Base-by-base conservation (phyloP, 2,888 invertebrate species). In the Xanthia togata region DNA sequence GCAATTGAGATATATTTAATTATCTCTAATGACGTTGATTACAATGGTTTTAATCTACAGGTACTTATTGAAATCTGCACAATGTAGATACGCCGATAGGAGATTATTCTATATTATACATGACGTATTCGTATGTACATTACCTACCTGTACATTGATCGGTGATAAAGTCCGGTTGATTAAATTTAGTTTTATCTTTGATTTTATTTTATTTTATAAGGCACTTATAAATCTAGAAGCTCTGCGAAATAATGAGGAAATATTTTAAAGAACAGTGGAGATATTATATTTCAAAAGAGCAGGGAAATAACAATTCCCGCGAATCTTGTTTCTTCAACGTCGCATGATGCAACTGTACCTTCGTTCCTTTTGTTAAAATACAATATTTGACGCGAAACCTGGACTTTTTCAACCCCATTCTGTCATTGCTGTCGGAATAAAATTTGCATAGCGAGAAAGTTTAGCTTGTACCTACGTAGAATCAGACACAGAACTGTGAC, bases 241-340 rank as follows among this genome's bases (percentile, higher is more conserved):
- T 64, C 41, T 70, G 41, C 77, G 67, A 70, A 82, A 81, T 82
- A 83, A 76, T 78, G 74, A 77, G 70, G 70, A 83, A 87, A 85
- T 84, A 77, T 83, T 83, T 72, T 88, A 83, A 86, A 86, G 73
- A 77, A 75, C 60, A 74, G 62, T 62, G 77, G 62, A 82, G 76
- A 85, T 87, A 88, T 87, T 81, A 84, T 79, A 85, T 88, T 87
- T 70, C 81, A 67, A 77, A 79, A 84, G 68, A 84, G 71, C 73
- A 75, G 73, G 70, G 73, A 76, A 77, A 79, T 83, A 83, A 78
- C 82, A 83, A 82, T 79, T 69, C 76, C 79, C 64, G 69, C 65
- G 64, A 69, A 73, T 81, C 73, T 82, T 76, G 81, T 85, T 84
- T 79, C 74, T 74, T 71, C 70, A 72, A 60, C 63, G 63, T 73